Base-by-base conservation (phyloP, 1,140 invertebrate species). In the Drosophila pruinosa region DNA sequence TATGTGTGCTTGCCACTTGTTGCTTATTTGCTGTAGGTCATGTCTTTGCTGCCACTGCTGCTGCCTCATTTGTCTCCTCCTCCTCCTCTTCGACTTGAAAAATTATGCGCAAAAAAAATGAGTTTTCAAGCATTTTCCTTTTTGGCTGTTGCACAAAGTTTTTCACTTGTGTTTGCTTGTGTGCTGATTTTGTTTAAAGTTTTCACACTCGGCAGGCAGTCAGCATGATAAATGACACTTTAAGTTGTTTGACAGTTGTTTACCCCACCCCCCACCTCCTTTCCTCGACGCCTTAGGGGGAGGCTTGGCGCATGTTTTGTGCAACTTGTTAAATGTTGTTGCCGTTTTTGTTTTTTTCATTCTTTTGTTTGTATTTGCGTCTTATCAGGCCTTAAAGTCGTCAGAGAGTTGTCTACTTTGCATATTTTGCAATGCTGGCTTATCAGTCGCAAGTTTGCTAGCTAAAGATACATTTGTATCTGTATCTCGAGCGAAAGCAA, bases 211-310 rank as follows among this genome's bases (percentile, higher is more conserved):
- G 4, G n/a, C n/a, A n/a, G n/a, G n/a, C 4, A 47, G 7, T 12
- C 39, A 19, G 81, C 69, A 89, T 90, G 89, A 90, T 90, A 89
- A 90, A 90, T 90, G 79, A 89, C 72, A 82, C 74, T 90, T 90
- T 90, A 90, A 90, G 83, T 90, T 89, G 77, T 90, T 88, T 90
- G 78, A 83, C 76, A 76, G 62, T 62, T 31, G 24, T n/a, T 19
- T 21, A 7, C 22, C 26, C 12, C 41, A 17, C n/a, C 28, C 41
- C 4, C 50, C 1, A 0, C 15, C 8, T 10, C 10, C 48, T 10
- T n/a, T 12, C 45, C 6, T n/a, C n/a, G n/a, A n/a, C 10, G 4
- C 6, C 15, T 14, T 4, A 26, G 31, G 19, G 12, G 45, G 10
- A n/a, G 36, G 3, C 19, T 43, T 53, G 14, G 41, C 17, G 31